Evolutionary conservation across 2,113 vertebrate species (phyloP).

Genomic region (Lagopus muta): DNA sequence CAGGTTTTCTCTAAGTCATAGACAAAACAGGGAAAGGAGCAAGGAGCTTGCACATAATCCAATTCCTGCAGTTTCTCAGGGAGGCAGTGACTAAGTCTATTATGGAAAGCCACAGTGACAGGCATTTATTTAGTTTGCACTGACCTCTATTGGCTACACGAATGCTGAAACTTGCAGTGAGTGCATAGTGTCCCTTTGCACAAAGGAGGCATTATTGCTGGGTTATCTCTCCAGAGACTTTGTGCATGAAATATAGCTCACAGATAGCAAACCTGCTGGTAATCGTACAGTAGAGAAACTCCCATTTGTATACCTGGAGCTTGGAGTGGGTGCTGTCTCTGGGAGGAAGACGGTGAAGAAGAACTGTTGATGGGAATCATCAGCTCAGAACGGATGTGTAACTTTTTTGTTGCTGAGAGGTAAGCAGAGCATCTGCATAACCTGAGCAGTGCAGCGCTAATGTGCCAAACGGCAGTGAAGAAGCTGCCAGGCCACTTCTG

Average conservation of each 20-base stretch:
- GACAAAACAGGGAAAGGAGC: neutral
- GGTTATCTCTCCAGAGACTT: neutral
- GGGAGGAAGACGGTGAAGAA: neutral
- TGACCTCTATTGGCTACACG: conserved; percentile 23
- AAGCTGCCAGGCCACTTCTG: neutral
- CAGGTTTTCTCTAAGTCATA: neutral
- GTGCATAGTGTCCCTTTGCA: neutral
- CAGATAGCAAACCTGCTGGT: neutral
- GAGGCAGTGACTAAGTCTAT: neutral
- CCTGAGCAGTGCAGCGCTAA: neutral
- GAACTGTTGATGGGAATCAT: neutral
- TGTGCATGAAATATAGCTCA: neutral
- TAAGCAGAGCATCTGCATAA: neutral
- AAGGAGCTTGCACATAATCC: neutral
- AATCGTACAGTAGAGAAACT: neutral
- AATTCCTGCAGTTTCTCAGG: neutral
- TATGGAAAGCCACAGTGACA: neutral
- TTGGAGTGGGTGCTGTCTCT: neutral
- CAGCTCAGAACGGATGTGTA: neutral
- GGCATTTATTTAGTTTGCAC: conserved; percentile 46
- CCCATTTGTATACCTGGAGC: neutral
- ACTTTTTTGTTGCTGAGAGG: neutral
- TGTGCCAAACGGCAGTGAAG: neutral
- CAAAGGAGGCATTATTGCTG: neutral
- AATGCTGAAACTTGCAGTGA: neutral